Evolutionary conservation across 2,797 vertebrate genomes (phyloP), one percentile per base, ranked within the genome.

Genomic region (Tapera naevia): DNA sequence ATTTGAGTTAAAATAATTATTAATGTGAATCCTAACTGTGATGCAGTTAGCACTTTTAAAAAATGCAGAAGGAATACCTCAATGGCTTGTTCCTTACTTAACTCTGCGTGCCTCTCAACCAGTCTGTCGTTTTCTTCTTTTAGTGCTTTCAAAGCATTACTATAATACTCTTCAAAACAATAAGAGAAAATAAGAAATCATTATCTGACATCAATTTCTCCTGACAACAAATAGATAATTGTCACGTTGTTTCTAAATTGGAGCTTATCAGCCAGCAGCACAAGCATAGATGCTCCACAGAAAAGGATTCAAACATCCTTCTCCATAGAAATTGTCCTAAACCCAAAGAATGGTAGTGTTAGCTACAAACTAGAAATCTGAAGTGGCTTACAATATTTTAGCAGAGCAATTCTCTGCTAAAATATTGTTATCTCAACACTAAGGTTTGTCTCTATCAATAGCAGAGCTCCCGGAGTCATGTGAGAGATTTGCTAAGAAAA

Each of bases 101-200:
- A 88, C 53, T 98, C 90, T 60, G 97, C 67, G 66, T 96, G 91
- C 54, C 70, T 66, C 62, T 97, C 95, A 78, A 97, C 92, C 53
- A 96, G 91, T 83, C 71, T 96, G 85, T 95, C 95, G 69, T 97
- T 97, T 95, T 95, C 97, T 84, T 97, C 97, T 91, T 93, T 97
- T 25, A 95, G 24, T 61, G 81, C 94, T 86, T 98, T 93, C 86
- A 98, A 92, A 93, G 96, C 96, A 80, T 91, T 87, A 81, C 93
- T 97, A 46, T 98, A 98, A 72, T 97, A 88, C 79, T 97, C 98
- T 99, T 94, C 48, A 93, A 94, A 87, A 64, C 7, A 84, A 33
- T 28, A 15, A 41, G 48, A 57, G 9, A 78, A 83, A 91, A 88
- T 39, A 22, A 79, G 46, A 89, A 80, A 75, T 81, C 27, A 51